Conservation (phyloP, 2,797 vertebrate species). For the Rhinichthys osculus region DNA sequence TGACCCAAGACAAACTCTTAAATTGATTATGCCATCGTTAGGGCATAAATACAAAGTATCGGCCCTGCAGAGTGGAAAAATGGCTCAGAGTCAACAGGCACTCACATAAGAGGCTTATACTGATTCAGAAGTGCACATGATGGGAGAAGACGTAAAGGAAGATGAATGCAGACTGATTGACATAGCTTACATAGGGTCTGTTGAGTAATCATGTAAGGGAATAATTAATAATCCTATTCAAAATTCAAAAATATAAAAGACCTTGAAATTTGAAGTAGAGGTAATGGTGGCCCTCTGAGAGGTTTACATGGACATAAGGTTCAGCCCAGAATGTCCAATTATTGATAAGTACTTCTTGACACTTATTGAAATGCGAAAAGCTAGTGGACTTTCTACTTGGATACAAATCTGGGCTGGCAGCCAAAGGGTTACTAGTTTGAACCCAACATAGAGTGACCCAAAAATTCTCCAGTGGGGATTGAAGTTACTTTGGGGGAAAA, state of each 20-base stretch:
- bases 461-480: background rate
- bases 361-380: constrained; percentile 25
- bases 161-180: background rate
- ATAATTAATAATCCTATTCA: constrained; percentile 39
- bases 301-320: background rate
- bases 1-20: constrained; percentile 82
- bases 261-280: background rate
- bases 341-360: constrained; percentile 34
- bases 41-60: constrained; percentile 71
- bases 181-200: background rate
- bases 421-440: background rate
- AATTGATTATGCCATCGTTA: constrained; percentile 78
- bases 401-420: background rate
- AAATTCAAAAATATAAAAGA: constrained; percentile 32
- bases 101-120: constrained; percentile 58
- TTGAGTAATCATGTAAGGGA: constrained; percentile 22
- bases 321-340: constrained; percentile 18
- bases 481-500: background rate
- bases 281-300: background rate
- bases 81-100: constrained; percentile 64
- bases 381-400: background rate
- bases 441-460: background rate
- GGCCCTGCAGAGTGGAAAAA: constrained; percentile 56
- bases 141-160: constrained; percentile 38
- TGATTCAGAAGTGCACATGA: constrained; percentile 66